phyloP scores from a whole-genome alignment of 2,113 vertebrate genomes.

The Vulpes ferrilata region DNA sequence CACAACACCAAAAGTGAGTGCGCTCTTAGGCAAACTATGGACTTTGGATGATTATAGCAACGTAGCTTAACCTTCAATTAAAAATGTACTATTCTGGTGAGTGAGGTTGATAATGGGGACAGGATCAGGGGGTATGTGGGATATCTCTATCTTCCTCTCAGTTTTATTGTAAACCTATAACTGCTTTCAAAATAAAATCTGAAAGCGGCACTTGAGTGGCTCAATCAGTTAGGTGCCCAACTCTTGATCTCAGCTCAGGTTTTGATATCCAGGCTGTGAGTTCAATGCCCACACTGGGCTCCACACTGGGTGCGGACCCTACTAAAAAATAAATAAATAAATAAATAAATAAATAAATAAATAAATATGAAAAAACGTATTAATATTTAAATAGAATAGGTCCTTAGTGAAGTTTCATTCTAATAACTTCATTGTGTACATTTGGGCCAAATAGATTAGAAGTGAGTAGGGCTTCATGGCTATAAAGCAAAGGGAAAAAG shows the following conservation, averaged over 20 bases:
- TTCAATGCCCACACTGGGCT: background rate
- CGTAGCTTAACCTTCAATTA: background rate
- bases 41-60: background rate
- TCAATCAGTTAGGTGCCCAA: background rate
- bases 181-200: background rate
- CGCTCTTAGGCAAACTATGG: too few relatives aligned
- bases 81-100: background rate
- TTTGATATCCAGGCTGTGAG: background rate
- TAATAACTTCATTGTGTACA: conserved; percentile 60
- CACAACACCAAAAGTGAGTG: background rate
- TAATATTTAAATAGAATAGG: conserved; percentile 67
- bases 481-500: background rate
- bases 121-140: background rate
- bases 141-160: background rate
- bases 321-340: background rate
- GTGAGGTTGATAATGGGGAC: background rate
- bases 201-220: background rate
- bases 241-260: background rate
- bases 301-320: too few relatives aligned
- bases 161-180: background rate
- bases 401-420: conserved; percentile 59
- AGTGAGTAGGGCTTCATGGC: background rate
- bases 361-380: background rate
- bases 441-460: conserved; percentile 42
- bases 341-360: background rate